A percentile compares a stretch with the other conserved stretches of the same genome.
These are phyloP conservation scores for Drosophila erecta DNA, from an alignment of 1,140 invertebrate genomes.

Conservation along the genomic window DNA sequence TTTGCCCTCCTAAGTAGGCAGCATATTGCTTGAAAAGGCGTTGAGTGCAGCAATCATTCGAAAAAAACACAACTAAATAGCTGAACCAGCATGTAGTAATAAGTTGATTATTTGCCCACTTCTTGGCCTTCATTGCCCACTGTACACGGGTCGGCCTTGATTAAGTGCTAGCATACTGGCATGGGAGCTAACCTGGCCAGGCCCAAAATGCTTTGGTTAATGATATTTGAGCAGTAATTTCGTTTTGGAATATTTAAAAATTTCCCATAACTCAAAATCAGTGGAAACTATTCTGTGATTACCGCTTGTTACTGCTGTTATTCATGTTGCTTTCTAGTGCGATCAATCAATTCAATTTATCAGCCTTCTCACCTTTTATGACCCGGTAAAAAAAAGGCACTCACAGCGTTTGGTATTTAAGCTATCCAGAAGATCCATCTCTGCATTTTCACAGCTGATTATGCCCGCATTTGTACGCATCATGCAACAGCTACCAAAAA, in stretches of 20 bases:
- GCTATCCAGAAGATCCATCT: slow-evolving; percentile 7
- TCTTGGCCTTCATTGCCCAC: not conserved
- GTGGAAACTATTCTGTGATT: slow-evolving; percentile 77
- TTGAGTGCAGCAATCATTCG: no score
- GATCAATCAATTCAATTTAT: slow-evolving; percentile 79
- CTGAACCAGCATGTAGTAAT: rapidly evolving
- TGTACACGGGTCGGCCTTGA: slow-evolving; percentile 12
- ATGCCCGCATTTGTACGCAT: slow-evolving; percentile 47
- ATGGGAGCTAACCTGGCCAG: not conserved
- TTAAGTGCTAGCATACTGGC: slow-evolving; percentile 36
- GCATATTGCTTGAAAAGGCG: not conserved
- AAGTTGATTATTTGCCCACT: not conserved
- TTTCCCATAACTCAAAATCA: slow-evolving; percentile 79
- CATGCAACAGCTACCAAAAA: slow-evolving; percentile 23
- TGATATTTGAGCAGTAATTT: slow-evolving; percentile 70
- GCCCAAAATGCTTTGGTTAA: slow-evolving; percentile 48
- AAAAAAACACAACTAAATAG: not conserved
- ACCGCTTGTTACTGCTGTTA: slow-evolving; percentile 70
- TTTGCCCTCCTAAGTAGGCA: not conserved
- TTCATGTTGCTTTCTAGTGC: slow-evolving; percentile 74
- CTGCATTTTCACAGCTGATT: slow-evolving; percentile 60
- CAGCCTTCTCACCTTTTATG: slow-evolving; percentile 42
- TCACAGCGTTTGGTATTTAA: slow-evolving; percentile 23
- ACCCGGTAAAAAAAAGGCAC: slow-evolving; percentile 12
- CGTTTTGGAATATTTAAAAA: slow-evolving; percentile 62